Conservation (phyloP, 2,797 vertebrate species). For the Helicolenus hilgendorfi region DNA sequence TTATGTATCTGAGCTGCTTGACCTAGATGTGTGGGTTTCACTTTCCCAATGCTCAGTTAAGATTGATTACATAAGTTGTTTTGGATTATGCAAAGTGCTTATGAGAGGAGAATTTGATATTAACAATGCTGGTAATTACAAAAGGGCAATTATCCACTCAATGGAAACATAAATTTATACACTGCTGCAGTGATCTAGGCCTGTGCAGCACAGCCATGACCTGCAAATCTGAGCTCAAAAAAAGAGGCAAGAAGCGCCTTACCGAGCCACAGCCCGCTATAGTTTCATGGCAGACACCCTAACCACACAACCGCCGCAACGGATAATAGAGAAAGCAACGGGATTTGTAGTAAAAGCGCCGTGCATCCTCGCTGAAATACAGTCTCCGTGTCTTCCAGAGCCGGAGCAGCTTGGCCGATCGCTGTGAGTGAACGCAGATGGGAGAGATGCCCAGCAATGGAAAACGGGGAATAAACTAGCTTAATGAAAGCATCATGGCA, state of each 20-base stretch:
- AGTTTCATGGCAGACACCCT: slow-evolving; percentile 56
- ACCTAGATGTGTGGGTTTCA: slow-evolving; percentile 54
- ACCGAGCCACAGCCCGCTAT: slow-evolving; percentile 43
- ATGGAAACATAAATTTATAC: slow-evolving; percentile 6
- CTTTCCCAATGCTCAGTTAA: slow-evolving; percentile 48
- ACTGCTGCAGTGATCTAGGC: slow-evolving; percentile 23
- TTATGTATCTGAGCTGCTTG: slow-evolving; percentile 18
- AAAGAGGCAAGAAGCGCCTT: slow-evolving; percentile 10
- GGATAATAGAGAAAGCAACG: slow-evolving; percentile 55
- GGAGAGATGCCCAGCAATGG: slow-evolving; percentile 88
- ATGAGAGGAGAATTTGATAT: slow-evolving; percentile 37
- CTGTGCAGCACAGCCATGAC: slow-evolving; percentile 19
- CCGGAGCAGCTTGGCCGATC: slow-evolving; percentile 69
- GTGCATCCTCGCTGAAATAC: slow-evolving; percentile 63
- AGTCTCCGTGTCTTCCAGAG: slow-evolving; percentile 67
- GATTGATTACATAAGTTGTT: slow-evolving; percentile 51
- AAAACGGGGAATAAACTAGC: slow-evolving; percentile 88
- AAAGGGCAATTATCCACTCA: slow-evolving; percentile 45
- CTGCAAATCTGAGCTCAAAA: slow-evolving; percentile 10
- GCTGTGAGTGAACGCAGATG: slow-evolving; percentile 86
- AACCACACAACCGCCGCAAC: slow-evolving; percentile 53
- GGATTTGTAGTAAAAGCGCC: slow-evolving; percentile 71
- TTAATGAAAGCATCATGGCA: slow-evolving; percentile 91
- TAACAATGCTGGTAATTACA: slow-evolving; percentile 41
- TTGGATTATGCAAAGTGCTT: slow-evolving; percentile 45